Conservation (phyloP, 2,888 invertebrate species). For the Orthonevra nobilis region DNA sequence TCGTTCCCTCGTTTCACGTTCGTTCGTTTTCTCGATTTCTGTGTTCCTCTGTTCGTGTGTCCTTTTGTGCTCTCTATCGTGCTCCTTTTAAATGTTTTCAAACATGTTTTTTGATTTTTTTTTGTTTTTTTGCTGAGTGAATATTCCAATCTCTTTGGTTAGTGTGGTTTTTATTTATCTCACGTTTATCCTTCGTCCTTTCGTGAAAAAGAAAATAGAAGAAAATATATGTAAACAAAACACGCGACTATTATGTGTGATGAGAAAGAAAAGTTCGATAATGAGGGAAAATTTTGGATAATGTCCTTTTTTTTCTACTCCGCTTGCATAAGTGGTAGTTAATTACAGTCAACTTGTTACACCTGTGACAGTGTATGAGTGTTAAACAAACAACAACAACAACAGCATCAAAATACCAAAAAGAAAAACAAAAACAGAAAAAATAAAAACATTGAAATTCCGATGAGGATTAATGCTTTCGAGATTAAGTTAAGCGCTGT, state of each 20-base stretch:
- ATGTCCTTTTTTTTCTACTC: too few relatives aligned
- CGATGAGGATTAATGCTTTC: constrained; percentile 18
- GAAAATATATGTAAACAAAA: constrained; percentile 35
- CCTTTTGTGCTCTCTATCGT: constrained; percentile 31
- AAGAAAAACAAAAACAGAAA: neutral
- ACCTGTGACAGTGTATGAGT: neutral
- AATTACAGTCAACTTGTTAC: constrained; percentile 23
- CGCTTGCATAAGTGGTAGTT: constrained; percentile 31
- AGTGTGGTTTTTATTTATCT: constrained; percentile 25
- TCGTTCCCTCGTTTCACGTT: constrained; percentile 24
- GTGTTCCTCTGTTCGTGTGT: constrained; percentile 19
- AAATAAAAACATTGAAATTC: constrained; percentile 11
- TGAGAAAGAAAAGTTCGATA: too few relatives aligned
- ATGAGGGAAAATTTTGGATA: too few relatives aligned
- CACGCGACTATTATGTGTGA: constrained; percentile 54
- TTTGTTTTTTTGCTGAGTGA: constrained; percentile 24
- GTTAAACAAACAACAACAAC: too few relatives aligned
- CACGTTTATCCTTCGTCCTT: constrained; percentile 45
- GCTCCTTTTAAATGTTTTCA: constrained; percentile 35
- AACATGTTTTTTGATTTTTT: too few relatives aligned
- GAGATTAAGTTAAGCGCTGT: constrained; percentile 9
- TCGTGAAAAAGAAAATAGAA: constrained; percentile 7
- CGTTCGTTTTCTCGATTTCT: constrained; percentile 13
- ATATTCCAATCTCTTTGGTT: constrained; percentile 33
- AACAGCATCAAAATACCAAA: too few relatives aligned